Base-by-base conservation (phyloP, 2,797 vertebrate genomes). In the Triplophysa yarkandensis region DNA sequence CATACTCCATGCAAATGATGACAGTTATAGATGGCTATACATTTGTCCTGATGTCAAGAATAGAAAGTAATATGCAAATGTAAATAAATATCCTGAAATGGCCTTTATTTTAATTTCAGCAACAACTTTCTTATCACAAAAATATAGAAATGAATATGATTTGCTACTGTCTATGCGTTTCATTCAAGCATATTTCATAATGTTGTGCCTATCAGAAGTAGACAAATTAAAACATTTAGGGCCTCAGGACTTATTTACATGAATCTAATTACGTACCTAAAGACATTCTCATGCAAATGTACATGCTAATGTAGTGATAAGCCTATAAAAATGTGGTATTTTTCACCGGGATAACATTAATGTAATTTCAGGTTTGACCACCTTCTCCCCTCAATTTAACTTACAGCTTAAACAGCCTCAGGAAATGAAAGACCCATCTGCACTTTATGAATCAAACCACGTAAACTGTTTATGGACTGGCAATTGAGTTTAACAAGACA, bases 1-100 rank as follows among this genome's bases (percentile, higher is more conserved):
- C 80, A 86, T 85, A 84, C 82, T 83, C 62, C 62, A 81, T 70
- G 63, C 58, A 28, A 76, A 82, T 80, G 73, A 57, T 76, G 79
- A 80, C 75, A 80, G 74, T 80, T 76, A 80, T 77, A 78, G 78
- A 71, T 63, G 75, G 32, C 76, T 77, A 75, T 79, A 70, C 54
- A 76, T 79, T 70, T 69, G 64, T 41, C 19, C 41, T 57, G 27
- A 48, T 70, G 72, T 71, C 78, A 39, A 67, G 30, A 52, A 34
- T 39, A 73, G 2, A 10, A 64, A 57, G 27, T 66, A 8, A 46
- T 58, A 11, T 58, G 55, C 55, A 58, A n/a, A 32, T 34, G 28
- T 32, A 9, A 32, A 11, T 6, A 17, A 58, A 58, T 58, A 10
- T 58, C 28, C 28, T 30, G 1, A 17, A 30, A 57, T 9, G 11